phyloP scores from a whole-genome alignment of 2,113 vertebrate genomes.

The Abramis brama region DNA sequence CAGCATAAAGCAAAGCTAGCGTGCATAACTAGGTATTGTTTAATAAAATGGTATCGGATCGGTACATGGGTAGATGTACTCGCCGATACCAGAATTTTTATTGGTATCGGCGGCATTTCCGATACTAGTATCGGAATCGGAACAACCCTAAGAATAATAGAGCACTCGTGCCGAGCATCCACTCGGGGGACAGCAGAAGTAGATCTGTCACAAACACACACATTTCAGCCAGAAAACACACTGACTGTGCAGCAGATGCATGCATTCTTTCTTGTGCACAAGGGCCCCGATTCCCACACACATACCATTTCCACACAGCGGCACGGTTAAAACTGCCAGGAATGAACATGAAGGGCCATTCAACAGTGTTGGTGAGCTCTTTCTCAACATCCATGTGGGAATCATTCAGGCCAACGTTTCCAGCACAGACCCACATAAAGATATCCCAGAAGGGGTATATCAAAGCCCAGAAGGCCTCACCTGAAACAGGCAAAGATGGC shows the following conservation, averaged over 20 bases:
- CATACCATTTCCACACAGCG: not conserved
- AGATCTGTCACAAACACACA: slow-evolving; percentile 9
- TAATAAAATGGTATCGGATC: too few relatives aligned
- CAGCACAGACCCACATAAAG: not conserved
- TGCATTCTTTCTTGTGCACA: not conserved
- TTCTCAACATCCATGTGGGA: slow-evolving; percentile 9
- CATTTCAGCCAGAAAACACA: slow-evolving; percentile 14
- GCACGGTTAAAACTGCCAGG: not conserved
- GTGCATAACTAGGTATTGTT: too few relatives aligned
- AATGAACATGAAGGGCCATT: slow-evolving; percentile 30
- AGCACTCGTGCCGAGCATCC: not conserved
- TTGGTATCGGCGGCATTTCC: too few relatives aligned
- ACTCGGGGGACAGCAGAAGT: not conserved
- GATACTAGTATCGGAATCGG: too few relatives aligned
- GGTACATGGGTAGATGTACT: too few relatives aligned
- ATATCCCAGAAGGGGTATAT: not conserved
- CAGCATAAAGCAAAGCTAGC: too few relatives aligned
- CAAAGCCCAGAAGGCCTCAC: too few relatives aligned
- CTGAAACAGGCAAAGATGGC: not conserved
- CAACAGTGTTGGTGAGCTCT: slow-evolving; percentile 13
- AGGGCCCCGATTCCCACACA: not conserved
- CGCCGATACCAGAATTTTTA: too few relatives aligned
- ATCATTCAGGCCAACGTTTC: not conserved
- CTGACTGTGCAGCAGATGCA: not conserved
- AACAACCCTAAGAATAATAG: not conserved